Evolutionary conservation across 2,888 invertebrate species (phyloP), one percentile per base, ranked within the genome.

Genomic region (Ormyrus nitidulus): DNA sequence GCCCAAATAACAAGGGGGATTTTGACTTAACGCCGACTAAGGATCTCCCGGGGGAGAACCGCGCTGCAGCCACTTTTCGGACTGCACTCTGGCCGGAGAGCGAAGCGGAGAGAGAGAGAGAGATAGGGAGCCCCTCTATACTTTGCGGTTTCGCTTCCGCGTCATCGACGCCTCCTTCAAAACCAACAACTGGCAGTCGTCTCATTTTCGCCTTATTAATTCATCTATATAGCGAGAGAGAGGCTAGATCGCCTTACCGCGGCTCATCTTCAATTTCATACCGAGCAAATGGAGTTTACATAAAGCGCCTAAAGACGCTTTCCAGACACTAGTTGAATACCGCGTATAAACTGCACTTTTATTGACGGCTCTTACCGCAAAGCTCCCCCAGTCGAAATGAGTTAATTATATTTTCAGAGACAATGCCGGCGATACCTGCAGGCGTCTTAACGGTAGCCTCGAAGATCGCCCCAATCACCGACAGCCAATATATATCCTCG

Each of bases 1-100:
- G 72, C 58, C 62, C 71, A 76, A 76, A 80, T 72, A 80, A 77
- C 76, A 77, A 79, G 79, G 75, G 75, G 74, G 68, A 68, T 58
- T 71, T 53, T 65, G 71, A 71, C 66, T 77, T 77, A 65, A 59
- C 77, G 68, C 64, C 58, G 70, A 68, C 64, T 77, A 70, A 62
- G 66, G 78, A 51, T 61, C 6, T 58, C 78, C 64, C 79, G 69
- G 64, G 74, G 74, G 73, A 71, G 34, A 19, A 19, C 3, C 0
- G 34, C 34, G 34, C 53, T 53, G 62, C 34, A 71, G 61, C 61
- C 71, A 69, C 69, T 34, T 34, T 34, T 56, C 69, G 69, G 69
- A 44, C 68, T 53, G 53, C 8, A 11, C 34, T 34, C 34, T 34
- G 4, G 4, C 53, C 53, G 2, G 58, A n/a, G 58, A 13, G n/a